These are phyloP conservation scores for Nomada ferruginata DNA, from an alignment of 2,888 invertebrate genomes.

Conservation along the genomic window DNA sequence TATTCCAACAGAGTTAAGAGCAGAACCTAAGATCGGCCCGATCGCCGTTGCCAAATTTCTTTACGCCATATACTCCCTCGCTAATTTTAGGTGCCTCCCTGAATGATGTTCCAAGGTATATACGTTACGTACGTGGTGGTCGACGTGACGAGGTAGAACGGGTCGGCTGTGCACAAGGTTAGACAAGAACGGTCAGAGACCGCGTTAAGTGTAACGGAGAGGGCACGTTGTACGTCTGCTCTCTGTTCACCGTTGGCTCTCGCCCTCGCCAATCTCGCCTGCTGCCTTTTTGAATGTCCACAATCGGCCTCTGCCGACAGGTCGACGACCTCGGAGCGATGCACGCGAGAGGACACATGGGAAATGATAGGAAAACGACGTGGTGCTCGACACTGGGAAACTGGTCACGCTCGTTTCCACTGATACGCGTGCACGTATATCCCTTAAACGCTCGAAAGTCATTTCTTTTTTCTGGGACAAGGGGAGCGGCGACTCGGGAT, in stretches of 20 bases:
- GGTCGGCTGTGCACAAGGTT: slow-evolving; percentile 8
- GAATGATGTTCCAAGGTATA: slow-evolving; percentile 62
- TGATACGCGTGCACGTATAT: no score
- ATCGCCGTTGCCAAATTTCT: slow-evolving; percentile 69
- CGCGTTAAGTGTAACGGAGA: slow-evolving; percentile 3
- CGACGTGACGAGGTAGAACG: slow-evolving; percentile 51
- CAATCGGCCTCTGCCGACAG: slow-evolving; percentile 61
- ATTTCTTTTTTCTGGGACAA: no score
- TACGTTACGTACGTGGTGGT: slow-evolving; percentile 10
- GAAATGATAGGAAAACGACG: slow-evolving; percentile 40
- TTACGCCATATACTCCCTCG: slow-evolving; percentile 68
- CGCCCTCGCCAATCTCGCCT: slow-evolving; percentile 67
- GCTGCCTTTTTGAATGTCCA: slow-evolving; percentile 68
- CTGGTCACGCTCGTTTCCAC: not conserved
- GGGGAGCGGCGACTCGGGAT: no score
- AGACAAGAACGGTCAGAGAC: slow-evolving; percentile 25
- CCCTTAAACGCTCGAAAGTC: no score
- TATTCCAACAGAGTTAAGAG: slow-evolving; percentile 5
- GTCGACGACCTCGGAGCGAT: slow-evolving; percentile 65
- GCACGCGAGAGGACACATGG: slow-evolving; percentile 45
- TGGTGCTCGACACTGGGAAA: slow-evolving; percentile 9
- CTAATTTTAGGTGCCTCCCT: slow-evolving; percentile 74
- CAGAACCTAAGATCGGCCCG: slow-evolving; percentile 29
- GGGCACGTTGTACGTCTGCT: slow-evolving; percentile 10
- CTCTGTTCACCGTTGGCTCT: slow-evolving; percentile 50